Conservation (phyloP, 2,113 vertebrate species). For the Lanius collurio region DNA sequence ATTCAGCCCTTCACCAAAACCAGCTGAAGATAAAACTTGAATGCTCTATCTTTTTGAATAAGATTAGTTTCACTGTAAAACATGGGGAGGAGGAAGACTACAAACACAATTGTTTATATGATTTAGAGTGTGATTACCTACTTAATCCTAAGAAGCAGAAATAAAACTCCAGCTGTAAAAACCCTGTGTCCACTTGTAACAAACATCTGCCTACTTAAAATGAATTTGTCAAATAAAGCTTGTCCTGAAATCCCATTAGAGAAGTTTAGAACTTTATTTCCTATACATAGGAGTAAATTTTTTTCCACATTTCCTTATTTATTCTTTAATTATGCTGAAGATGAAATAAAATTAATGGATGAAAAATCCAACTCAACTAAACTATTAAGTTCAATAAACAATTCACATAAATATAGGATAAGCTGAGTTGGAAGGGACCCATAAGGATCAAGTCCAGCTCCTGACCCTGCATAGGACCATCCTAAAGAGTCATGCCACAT, state of each 20-base stretch:
- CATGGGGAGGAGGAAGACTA: accelerated
- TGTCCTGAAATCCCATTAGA: not conserved
- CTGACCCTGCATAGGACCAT: accelerated
- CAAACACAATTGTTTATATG: not conserved
- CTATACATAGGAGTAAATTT: not conserved
- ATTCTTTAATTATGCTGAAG: not conserved
- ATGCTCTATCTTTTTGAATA: not conserved
- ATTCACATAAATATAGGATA: not conserved
- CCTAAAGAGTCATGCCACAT: not conserved
- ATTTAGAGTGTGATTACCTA: not conserved
- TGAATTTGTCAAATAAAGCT: not conserved
- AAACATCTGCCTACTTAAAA: not conserved
- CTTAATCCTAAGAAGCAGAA: not conserved
- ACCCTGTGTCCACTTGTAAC: not conserved
- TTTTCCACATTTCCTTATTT: not conserved
- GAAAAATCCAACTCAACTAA: not conserved
- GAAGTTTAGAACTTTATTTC: not conserved
- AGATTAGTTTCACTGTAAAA: not conserved
- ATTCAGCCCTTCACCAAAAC: not conserved
- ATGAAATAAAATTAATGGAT: not conserved
- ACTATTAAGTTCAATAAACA: not conserved
- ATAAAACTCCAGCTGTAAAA: not conserved
- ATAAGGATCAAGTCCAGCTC: accelerated
- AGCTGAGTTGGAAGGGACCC: not conserved
- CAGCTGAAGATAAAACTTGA: not conserved